Evolutionary conservation across 1,140 invertebrate species (phyloP).

Genomic region (Melanaphis sacchari): DNA sequence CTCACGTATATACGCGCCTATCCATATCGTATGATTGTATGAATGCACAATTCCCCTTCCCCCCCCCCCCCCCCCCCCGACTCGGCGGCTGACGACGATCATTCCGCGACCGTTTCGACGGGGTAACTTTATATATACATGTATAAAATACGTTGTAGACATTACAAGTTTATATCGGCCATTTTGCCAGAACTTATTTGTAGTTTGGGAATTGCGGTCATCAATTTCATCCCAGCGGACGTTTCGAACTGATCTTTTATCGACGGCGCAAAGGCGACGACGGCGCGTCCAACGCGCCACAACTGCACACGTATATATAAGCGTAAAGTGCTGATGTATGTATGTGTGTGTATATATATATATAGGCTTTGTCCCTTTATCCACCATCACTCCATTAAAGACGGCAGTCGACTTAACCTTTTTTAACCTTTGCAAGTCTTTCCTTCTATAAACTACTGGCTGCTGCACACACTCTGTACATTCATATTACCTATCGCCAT

Average conservation of each 20-base stretch:
- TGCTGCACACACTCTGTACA: too few species aligned
- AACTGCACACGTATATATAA: constrained; percentile 3
- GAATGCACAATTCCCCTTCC: constrained; percentile 40
- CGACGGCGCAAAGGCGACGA: constrained; percentile 20
- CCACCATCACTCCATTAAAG: background rate
- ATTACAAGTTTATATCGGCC: constrained; percentile 57
- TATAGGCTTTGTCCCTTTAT: background rate
- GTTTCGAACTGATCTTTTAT: constrained; percentile 56
- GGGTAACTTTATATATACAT: constrained; percentile 43
- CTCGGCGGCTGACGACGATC: background rate
- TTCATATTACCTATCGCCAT: background rate
- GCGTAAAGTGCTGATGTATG: background rate
- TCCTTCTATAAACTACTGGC: too few species aligned
- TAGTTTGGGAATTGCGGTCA: constrained; percentile 58
- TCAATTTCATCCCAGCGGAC: constrained; percentile 57
- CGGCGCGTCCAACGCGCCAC: constrained; percentile 24
- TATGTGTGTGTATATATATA: background rate
- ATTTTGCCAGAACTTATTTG: constrained; percentile 57
- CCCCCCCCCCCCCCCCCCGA: background rate
- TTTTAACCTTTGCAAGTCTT: background rate
- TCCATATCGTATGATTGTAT: constrained; percentile 55
- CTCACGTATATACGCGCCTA: constrained; percentile 31
- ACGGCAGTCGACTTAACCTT: constrained; percentile 10
- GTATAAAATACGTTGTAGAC: constrained; percentile 41
- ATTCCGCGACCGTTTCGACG: constrained; percentile 40